phyloP scores from a whole-genome alignment of 2,113 vertebrate species.

The Arenaria interpres region DNA sequence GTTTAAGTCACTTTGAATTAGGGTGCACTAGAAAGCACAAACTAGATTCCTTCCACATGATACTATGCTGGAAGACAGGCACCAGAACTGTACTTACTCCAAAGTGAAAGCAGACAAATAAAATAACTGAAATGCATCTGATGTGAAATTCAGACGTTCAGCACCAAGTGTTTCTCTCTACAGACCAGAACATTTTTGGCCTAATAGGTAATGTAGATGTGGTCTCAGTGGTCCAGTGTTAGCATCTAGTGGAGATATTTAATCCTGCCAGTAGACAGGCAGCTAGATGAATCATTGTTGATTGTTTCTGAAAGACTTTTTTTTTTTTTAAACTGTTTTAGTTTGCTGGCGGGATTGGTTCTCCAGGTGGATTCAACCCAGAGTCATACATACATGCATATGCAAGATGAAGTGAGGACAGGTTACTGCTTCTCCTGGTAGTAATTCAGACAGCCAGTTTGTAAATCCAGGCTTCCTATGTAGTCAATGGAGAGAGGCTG shows the following conservation, averaged over 20 bases:
- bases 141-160: not conserved
- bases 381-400: not conserved
- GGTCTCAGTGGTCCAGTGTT: not conserved
- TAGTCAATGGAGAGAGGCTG: not conserved
- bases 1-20: not conserved
- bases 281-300: not conserved
- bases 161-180: not conserved
- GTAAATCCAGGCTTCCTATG: not conserved
- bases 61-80: not conserved
- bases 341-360: not conserved
- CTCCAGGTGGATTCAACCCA: not conserved
- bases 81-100: not conserved
- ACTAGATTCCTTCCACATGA: not conserved
- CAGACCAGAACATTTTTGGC: not conserved
- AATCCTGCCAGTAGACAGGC: not conserved
- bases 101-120: not conserved
- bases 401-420: not conserved
- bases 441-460: not conserved
- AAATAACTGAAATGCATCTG: not conserved
- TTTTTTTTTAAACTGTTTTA: not conserved
- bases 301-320: not conserved
- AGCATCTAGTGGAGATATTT: not conserved
- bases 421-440: not conserved
- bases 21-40: not conserved
- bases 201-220: not conserved